Base-by-base conservation (phyloP, 2,888 invertebrate genomes). In the Pegoplata infirma region DNA sequence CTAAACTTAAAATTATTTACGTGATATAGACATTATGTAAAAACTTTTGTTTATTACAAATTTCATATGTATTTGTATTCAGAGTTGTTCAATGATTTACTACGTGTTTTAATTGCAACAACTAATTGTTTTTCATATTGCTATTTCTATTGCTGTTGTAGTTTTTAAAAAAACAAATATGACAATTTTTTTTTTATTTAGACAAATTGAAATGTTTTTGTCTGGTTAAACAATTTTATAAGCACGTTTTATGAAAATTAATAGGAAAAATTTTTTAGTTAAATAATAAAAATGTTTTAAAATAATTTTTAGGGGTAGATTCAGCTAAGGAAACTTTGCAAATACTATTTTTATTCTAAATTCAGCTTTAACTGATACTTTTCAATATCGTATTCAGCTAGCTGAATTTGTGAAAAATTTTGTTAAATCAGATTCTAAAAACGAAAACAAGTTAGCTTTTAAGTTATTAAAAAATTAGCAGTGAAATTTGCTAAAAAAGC, bases 81-180 rank as follows among this genome's bases (percentile, higher is more conserved):
- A 58, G 25, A 44, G 40, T 69, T 28, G 17, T 59, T 59, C 3
- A 51, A 19, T n/a, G 28, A 61, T 21, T 46, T 53, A 32, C 5
- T 61, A 69, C 59, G 69, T 61, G 59, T 63, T 68, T 75, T 68
- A 61, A 75, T 75, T 75, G 32, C 67, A 53, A 16, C 56, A 74
- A 44, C 36, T 44, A 59, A 58, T 51, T 17, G 17, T 51, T 14
- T 56, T 56, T 12, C 6, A 10, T 51, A 12, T 51, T 49, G 1
- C 32, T 61, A 40, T 40, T 25, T 7, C 23, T n/a, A n/a, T 14
- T 23, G 49, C 23, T n/a, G 23, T 51, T 23, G 44, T 6, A 32
- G 46, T 61, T 61, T 61, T 61, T 58, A 40, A 40, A 59, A 59
- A 40, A 59, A 59, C 6, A 59, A 59, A 58, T 51, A 69, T 40